Conservation (phyloP, 2,888 invertebrate species). For the Monopis laevigella region DNA sequence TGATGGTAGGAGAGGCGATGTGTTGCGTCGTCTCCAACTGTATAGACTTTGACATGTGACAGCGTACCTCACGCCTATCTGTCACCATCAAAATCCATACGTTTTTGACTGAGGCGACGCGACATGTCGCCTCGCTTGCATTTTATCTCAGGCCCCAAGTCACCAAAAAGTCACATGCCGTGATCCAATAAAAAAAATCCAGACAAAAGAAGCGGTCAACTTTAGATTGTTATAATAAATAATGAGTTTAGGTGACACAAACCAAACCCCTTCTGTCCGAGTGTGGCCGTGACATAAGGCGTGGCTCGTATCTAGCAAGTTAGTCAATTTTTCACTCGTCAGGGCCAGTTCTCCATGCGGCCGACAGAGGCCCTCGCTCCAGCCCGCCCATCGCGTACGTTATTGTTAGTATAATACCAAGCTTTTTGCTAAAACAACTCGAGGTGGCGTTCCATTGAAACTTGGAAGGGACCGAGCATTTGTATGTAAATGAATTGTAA, state of each 20-base stretch:
- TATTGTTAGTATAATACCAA: constrained; percentile 53
- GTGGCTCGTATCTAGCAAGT: constrained; percentile 18
- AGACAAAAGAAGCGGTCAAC: no score
- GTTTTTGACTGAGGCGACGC: no score
- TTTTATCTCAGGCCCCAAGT: no score
- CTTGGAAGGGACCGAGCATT: constrained; percentile 46
- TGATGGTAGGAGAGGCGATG: no score
- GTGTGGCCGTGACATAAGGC: constrained; percentile 30
- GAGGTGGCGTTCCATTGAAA: constrained; percentile 45
- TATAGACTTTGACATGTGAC: no score
- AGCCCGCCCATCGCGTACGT: constrained; percentile 27
- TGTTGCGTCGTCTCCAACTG: no score
- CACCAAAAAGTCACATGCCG: no score
- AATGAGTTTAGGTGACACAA: background rate
- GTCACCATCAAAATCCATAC: no score
- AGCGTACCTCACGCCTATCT: no score
- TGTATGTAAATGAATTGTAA: constrained; percentile 62
- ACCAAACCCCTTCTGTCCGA: background rate
- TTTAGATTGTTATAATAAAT: no score
- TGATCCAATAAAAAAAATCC: no score
- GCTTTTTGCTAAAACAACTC: constrained; percentile 58
- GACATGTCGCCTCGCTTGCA: no score
- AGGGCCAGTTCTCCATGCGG: constrained; percentile 7
- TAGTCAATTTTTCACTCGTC: constrained; percentile 14
- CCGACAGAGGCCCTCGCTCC: constrained; percentile 28